These are phyloP conservation scores for Trichogramma dendrolimi DNA, from an alignment of 2,888 invertebrate genomes.

Conservation along the genomic window DNA sequence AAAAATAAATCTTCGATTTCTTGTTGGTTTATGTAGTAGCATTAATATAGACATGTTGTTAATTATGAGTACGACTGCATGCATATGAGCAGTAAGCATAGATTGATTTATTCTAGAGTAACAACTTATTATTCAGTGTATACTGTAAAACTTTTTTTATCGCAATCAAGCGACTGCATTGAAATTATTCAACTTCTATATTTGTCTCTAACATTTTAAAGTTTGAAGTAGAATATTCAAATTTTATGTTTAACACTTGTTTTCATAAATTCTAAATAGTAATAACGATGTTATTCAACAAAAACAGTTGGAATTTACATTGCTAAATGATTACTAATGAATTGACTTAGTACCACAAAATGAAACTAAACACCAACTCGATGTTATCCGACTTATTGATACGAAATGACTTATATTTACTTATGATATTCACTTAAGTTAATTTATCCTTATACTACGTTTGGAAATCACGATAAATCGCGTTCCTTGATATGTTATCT, in stretches of 20 bases:
- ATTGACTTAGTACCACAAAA: conserved; percentile 11
- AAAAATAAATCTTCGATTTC: conserved; percentile 28
- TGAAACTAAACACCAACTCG: conserved; percentile 21
- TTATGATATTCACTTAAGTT: conserved; percentile 9
- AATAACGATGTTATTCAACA: conserved; percentile 10
- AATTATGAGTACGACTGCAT: conserved; percentile 22
- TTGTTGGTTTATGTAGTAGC: conserved; percentile 10
- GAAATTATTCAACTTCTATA: conserved; percentile 1
- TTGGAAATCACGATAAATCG: conserved; percentile 12
- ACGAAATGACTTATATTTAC: neutral
- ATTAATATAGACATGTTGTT: conserved; percentile 14
- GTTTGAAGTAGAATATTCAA: conserved; percentile 19
- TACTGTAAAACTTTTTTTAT: too few relatives aligned
- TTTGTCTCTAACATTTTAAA: conserved; percentile 11
- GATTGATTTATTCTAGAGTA: conserved; percentile 19
- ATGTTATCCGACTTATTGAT: neutral
- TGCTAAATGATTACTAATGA: conserved; percentile 1
- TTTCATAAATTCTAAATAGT: conserved; percentile 10
- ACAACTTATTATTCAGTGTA: neutral
- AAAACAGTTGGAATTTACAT: conserved; percentile 15
- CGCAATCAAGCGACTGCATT: conserved; percentile 13
- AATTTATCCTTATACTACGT: conserved; percentile 20
- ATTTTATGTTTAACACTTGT: conserved; percentile 21
- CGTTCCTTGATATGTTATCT: conserved; percentile 49
- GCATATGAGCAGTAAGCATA: conserved; percentile 24